Evolutionary conservation across 2,113 vertebrate genomes (phyloP).

Genomic region (Nestor notabilis): DNA sequence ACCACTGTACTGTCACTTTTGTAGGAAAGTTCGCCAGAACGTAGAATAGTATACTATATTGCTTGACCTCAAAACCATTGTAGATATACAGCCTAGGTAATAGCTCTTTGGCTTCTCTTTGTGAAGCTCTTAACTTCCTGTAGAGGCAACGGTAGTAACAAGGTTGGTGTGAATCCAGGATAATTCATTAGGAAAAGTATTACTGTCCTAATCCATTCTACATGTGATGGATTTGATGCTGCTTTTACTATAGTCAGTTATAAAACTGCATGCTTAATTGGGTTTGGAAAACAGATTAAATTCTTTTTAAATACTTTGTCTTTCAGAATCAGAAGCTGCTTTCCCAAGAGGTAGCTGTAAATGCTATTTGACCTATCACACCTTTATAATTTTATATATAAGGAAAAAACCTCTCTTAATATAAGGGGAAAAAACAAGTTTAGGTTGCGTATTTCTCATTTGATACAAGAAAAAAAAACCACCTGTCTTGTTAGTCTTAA

Average conservation of each 20-base stretch:
- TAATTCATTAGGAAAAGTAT: background rate
- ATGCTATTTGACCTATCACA: background rate
- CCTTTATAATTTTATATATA: background rate
- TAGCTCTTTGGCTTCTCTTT: background rate
- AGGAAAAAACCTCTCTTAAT: background rate
- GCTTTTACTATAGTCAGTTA: background rate
- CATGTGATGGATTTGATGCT: background rate
- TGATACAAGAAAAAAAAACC: accelerated
- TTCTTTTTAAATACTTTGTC: background rate
- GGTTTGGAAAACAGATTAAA: background rate
- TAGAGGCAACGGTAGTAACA: background rate
- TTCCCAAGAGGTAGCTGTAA: background rate
- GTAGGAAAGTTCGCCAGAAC: background rate
- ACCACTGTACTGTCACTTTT: background rate
- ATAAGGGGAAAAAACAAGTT: background rate
- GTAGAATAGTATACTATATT: background rate
- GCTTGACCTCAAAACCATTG: background rate
- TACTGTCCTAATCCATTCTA: background rate
- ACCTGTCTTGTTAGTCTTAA: background rate
- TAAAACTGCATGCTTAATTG: background rate
- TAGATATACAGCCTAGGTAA: background rate
- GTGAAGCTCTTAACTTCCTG: background rate
- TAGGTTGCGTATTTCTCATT: background rate
- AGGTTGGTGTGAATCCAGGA: background rate
- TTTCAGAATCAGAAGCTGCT: background rate